Evolutionary conservation across 2,797 vertebrate species (phyloP).

Genomic region (Sebastes kiyomatsui): DNA sequence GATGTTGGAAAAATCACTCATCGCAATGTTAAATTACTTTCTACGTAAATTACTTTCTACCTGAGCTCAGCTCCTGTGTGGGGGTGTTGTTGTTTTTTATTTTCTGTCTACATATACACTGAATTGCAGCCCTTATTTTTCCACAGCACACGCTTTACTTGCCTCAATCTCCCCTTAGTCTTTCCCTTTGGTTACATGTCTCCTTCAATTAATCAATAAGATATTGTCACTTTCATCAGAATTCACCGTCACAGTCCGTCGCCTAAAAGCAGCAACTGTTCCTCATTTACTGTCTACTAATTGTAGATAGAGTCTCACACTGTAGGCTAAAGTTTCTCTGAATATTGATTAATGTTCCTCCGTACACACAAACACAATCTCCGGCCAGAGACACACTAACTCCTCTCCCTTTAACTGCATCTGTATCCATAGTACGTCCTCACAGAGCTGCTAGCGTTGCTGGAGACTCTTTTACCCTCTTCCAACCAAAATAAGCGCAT

Average conservation of each 20-base stretch:
- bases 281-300: not conserved
- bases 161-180: not conserved
- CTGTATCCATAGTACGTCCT: not conserved
- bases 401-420: not conserved
- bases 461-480: not conserved
- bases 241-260: not conserved
- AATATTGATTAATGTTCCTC: not conserved
- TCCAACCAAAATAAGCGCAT: no score
- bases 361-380: no score
- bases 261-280: not conserved
- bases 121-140: not conserved
- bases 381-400: not conserved
- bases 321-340: not conserved
- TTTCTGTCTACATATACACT: not conserved
- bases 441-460: not conserved
- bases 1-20: conserved; percentile 54
- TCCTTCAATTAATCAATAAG: not conserved
- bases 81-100: not conserved
- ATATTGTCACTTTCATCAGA: not conserved
- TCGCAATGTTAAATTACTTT: conserved; percentile 26
- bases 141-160: not conserved
- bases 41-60: conserved; percentile 22
- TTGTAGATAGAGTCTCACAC: not conserved
- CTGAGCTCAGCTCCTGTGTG: not conserved
- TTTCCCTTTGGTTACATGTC: not conserved